Conservation (phyloP, 2,888 invertebrate species). For the Drosophila antonietae region DNA sequence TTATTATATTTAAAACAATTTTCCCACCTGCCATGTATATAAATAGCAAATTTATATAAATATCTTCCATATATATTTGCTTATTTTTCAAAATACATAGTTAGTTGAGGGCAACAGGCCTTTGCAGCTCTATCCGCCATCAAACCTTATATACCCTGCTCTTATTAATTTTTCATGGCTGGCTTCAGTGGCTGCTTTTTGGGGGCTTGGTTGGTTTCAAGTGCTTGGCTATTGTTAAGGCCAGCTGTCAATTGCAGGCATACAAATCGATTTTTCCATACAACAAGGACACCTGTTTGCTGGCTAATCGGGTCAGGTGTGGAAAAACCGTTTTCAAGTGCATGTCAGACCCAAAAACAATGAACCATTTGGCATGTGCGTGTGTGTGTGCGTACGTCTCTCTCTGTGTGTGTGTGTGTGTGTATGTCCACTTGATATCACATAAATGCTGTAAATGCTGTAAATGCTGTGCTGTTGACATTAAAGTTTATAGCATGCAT, state of each 20-base stretch:
- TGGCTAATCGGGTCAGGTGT: constrained; percentile 72
- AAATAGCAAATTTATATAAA: too few relatives aligned
- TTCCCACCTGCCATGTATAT: too few relatives aligned
- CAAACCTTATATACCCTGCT: constrained; percentile 1
- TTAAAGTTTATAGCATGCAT: constrained; percentile 50
- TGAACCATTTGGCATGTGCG: not conserved
- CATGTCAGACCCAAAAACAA: constrained; percentile 52
- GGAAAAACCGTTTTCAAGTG: constrained; percentile 60
- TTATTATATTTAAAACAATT: too few relatives aligned
- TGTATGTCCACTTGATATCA: constrained; percentile 44
- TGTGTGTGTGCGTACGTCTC: not conserved
- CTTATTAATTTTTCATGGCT: not conserved
- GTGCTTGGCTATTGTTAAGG: constrained; percentile 17
- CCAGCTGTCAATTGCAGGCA: constrained; percentile 64
- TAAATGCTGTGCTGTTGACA: constrained; percentile 19
- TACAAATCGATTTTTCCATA: constrained; percentile 62
- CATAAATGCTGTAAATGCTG: constrained; percentile 11
- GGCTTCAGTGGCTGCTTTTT: constrained; percentile 1
- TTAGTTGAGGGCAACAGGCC: too few relatives aligned
- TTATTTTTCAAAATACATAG: too few relatives aligned
- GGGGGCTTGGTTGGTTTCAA: not conserved
- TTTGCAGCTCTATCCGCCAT: not conserved
- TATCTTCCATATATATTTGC: too few relatives aligned
- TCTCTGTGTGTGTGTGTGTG: not conserved
- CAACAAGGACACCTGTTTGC: constrained; percentile 43